Evolutionary conservation across 2,113 vertebrate species (phyloP), one percentile per base, ranked within the genome.

Genomic region (Rhinichthys klamathensis): DNA sequence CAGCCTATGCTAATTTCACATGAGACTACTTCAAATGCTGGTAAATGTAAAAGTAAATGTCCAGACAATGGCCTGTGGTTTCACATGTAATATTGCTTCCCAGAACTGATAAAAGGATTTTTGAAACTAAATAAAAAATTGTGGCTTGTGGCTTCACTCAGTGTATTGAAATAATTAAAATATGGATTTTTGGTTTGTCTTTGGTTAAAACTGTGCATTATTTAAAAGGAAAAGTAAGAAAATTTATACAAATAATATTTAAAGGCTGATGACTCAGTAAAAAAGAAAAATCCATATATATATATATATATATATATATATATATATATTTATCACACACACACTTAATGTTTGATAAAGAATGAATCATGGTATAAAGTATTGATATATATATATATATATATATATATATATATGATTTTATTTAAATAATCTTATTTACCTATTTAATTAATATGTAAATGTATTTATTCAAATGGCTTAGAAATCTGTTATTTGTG

Each of bases 1-100:
- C 73, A 60, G 25, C 41, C 60, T 21, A 75, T 56, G 41, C 65
- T 82, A 76, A 84, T 86, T 77, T 72, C 70, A 74, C 84, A 61
- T 58, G 27, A 79, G 69, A 58, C 32, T 69, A 38, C 30, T 83
- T 41, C 18, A 56, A 72, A 67, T 69, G 61, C 67, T 82, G 80
- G 49, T n/a, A 56, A 72, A 70, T 70, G 30, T 58, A n/a, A 51
- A 67, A 25, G 80, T 41, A 13, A 56, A 41, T 9, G 18, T 56
- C 67, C 72, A 12, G 67, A 72, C 65, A 83, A 70, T 83, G 65
- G 65, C 8, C 32, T 83, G 80, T 83, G 80, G 80, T 72, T 58
- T 54, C 21, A 25, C 9, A 15, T 41, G 32, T 56, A 38, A 0
- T 60, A 41, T 58, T 56, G 9, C 65, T 83, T 72, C 46, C 80